These are phyloP conservation scores for Drosophila anomelani DNA, from an alignment of 2,888 invertebrate genomes.

Conservation along the genomic window DNA sequence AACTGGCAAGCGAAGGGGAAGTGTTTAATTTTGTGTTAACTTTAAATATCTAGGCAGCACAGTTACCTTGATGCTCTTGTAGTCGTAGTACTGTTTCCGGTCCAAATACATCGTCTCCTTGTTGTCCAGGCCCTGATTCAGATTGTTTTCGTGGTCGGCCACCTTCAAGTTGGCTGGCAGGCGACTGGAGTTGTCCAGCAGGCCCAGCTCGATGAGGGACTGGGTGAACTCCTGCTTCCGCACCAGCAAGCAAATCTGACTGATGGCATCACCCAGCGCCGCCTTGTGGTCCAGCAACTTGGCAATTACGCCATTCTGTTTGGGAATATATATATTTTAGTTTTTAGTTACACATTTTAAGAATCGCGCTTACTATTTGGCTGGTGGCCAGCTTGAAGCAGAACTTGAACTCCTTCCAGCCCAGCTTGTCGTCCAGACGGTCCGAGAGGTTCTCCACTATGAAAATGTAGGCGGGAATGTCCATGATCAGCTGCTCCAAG, in stretches of 20 bases:
- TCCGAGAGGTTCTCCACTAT: constrained; percentile 87
- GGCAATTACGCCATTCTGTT: constrained; percentile 86
- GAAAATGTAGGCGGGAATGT: constrained; percentile 87
- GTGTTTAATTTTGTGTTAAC: too few relatives aligned
- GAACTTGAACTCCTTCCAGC: constrained; percentile 88
- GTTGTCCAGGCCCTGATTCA: constrained; percentile 51
- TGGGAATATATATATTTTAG: neutral
- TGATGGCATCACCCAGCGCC: constrained; percentile 85
- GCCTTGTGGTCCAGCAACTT: constrained; percentile 85
- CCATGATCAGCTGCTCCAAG: constrained; percentile 87
- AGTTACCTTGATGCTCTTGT: constrained; percentile 80
- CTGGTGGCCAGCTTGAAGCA: constrained; percentile 88
- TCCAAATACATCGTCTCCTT: constrained; percentile 52
- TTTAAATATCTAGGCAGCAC: neutral
- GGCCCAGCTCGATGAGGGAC: constrained; percentile 86
- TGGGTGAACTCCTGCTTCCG: constrained; percentile 88
- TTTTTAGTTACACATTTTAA: neutral
- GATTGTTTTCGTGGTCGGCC: constrained; percentile 63
- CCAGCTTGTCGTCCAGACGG: constrained; percentile 87
- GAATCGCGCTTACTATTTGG: constrained; percentile 87
- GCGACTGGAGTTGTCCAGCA: constrained; percentile 84
- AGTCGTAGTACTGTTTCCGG: constrained; percentile 70
- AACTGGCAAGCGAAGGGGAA: constrained; percentile 54
- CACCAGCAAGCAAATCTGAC: constrained; percentile 86
- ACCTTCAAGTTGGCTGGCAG: constrained; percentile 70